phyloP scores from a whole-genome alignment of 2,888 invertebrate species.

The Beris chalybata region DNA sequence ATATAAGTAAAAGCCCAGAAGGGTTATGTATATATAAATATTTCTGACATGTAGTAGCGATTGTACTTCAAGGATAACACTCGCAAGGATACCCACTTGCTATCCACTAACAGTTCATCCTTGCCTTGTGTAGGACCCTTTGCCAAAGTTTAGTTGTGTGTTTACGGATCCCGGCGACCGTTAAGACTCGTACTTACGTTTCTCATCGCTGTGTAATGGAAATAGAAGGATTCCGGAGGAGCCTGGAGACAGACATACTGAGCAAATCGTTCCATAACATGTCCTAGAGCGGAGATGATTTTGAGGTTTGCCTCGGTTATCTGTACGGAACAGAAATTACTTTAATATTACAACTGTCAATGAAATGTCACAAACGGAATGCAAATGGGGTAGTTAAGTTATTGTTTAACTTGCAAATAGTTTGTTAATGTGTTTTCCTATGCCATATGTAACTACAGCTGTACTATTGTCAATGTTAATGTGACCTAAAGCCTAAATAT shows the following conservation, averaged over 20 bases:
- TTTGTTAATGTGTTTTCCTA: too few species aligned
- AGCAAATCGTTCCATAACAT: conserved; percentile 32
- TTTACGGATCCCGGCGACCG: not conserved
- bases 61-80: not conserved
- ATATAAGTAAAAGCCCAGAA: conserved; percentile 36
- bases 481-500: too few species aligned
- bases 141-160: not conserved
- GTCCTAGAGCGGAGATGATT: conserved; percentile 3
- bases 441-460: too few species aligned
- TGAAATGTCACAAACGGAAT: too few species aligned
- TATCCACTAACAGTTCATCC: too few species aligned
- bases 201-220: conserved; percentile 29
- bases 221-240: conserved; percentile 22
- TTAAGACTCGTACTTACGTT: conserved; percentile 14
- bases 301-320: conserved; percentile 9
- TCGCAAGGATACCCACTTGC: not conserved
- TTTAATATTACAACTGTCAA: conserved; percentile 2
- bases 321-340: conserved; percentile 18
- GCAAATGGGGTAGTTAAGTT: too few species aligned
- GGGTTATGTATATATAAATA: conserved; percentile 20
- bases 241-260: conserved; percentile 22
- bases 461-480: too few species aligned
- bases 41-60: not conserved
- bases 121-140: not conserved
- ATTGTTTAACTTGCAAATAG: too few species aligned